Evolutionary conservation across 2,113 vertebrate genomes (phyloP).

Genomic region (Aythya baeri): DNA sequence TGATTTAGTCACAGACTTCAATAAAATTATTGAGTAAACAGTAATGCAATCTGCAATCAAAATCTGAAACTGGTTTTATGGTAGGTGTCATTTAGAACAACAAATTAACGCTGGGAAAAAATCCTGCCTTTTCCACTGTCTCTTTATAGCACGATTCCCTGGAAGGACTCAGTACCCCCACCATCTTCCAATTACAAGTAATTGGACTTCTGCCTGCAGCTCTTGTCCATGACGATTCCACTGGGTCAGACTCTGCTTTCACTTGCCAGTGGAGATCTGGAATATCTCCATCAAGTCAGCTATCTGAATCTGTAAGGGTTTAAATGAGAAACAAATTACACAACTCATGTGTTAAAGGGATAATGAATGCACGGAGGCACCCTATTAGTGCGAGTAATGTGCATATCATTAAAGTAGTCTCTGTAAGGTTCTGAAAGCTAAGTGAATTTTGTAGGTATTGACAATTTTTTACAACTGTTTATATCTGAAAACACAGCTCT

Average conservation of each 20-base stretch:
- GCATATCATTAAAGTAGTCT: not conserved
- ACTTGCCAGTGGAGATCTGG: conserved; percentile 21
- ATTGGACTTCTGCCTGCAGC: conserved; percentile 25
- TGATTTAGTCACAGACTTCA: not conserved
- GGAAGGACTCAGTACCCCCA: conserved; percentile 18
- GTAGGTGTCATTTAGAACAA: not conserved
- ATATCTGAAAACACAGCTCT: not conserved
- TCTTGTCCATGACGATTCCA: not conserved
- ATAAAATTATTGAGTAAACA: not conserved
- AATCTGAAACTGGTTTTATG: not conserved
- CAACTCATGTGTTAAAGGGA: not conserved
- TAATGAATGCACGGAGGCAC: not conserved
- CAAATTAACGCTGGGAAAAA: not conserved
- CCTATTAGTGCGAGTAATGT: not conserved
- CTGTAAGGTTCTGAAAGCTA: not conserved
- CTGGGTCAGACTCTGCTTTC: conserved; percentile 15
- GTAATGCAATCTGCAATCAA: not conserved
- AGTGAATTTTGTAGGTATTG: not conserved
- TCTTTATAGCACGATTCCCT: not conserved
- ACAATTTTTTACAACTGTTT: not conserved
- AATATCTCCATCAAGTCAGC: not conserved
- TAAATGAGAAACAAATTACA: conserved; percentile 24
- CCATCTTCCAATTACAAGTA: conserved; percentile 30
- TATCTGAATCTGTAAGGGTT: not conserved
- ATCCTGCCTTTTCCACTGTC: not conserved